These are phyloP conservation scores for Clarias laeviceps DNA, from an alignment of 2,797 vertebrate species.

Conservation along the genomic window DNA sequence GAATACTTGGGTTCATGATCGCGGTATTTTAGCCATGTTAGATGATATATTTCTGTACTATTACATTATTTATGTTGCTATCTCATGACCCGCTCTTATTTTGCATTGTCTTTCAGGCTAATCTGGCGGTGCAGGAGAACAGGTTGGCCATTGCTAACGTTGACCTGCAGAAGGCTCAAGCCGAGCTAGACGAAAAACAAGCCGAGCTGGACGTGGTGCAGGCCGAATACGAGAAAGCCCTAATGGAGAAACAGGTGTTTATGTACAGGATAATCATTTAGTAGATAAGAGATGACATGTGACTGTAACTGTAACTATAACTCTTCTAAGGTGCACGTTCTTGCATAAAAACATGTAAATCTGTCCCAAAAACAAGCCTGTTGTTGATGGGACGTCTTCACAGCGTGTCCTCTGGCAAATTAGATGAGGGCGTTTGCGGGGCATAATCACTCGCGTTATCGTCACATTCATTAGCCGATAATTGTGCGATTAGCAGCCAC, in stretches of 20 bases:
- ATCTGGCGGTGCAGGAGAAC: slow-evolving; percentile 89
- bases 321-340: neutral
- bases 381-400: slow-evolving; percentile 48
- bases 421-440: slow-evolving; percentile 55
- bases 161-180: slow-evolving; percentile 89
- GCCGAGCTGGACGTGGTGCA: slow-evolving; percentile 89
- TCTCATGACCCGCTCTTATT: neutral
- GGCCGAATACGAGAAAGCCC: slow-evolving; percentile 87
- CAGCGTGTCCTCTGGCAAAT: slow-evolving; percentile 59
- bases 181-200: slow-evolving; percentile 88
- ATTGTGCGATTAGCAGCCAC: slow-evolving; percentile 66
- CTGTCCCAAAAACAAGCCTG: slow-evolving; percentile 1
- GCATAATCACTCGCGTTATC: slow-evolving; percentile 51
- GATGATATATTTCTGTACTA: neutral
- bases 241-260: slow-evolving; percentile 90
- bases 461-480: slow-evolving; percentile 57
- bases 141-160: slow-evolving; percentile 82
- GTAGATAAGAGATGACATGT: neutral
- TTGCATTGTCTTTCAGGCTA: slow-evolving; percentile 74
- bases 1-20: neutral
- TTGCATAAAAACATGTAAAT: slow-evolving; percentile 27
- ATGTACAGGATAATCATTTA: neutral
- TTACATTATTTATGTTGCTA: neutral
- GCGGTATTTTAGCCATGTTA: neutral
- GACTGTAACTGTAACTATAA: too few relatives aligned